These are phyloP conservation scores for Orchesellides sinensis DNA, from an alignment of 2,888 invertebrate genomes.

Conservation along the genomic window DNA sequence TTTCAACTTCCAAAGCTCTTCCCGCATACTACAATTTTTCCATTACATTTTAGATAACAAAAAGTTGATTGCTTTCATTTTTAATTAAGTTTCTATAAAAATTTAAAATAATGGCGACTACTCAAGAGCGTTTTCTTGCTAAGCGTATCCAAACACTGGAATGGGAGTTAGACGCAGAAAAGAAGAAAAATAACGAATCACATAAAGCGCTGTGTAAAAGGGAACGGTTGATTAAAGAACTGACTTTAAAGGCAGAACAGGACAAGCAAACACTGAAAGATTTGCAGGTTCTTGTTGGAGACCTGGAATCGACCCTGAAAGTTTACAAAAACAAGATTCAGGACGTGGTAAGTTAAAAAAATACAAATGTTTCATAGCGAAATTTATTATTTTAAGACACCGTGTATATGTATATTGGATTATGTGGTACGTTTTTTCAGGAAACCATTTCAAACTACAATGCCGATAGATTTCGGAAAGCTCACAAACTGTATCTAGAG, in stretches of 20 bases:
- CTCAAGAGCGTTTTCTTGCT: constrained; percentile 39
- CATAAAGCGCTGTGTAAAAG: constrained; percentile 47
- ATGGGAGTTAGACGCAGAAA: constrained; percentile 51
- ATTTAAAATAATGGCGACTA: constrained; percentile 32
- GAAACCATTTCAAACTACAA: constrained; percentile 53
- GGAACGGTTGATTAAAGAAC: constrained; percentile 54
- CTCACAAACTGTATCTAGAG: constrained; percentile 49
- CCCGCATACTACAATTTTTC: not conserved
- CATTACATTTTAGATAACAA: not conserved
- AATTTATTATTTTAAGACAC: not conserved
- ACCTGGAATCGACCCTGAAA: constrained; percentile 41
- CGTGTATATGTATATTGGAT: not conserved
- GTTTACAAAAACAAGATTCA: constrained; percentile 51
- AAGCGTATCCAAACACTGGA: constrained; percentile 50
- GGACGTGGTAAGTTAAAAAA: constrained; percentile 53
- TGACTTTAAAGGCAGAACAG: constrained; percentile 49
- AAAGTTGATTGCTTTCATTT: not conserved
- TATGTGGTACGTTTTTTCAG: constrained; percentile 21
- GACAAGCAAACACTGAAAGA: constrained; percentile 47
- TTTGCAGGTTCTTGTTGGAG: constrained; percentile 28
- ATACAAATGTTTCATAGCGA: not conserved
- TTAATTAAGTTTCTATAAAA: not conserved
- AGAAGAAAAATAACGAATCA: constrained; percentile 47
- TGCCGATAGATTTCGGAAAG: constrained; percentile 50
- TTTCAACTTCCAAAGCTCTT: not conserved